Evolutionary conservation across 2,797 vertebrate genomes (phyloP).

Genomic region (Falco novaeseelandiae): DNA sequence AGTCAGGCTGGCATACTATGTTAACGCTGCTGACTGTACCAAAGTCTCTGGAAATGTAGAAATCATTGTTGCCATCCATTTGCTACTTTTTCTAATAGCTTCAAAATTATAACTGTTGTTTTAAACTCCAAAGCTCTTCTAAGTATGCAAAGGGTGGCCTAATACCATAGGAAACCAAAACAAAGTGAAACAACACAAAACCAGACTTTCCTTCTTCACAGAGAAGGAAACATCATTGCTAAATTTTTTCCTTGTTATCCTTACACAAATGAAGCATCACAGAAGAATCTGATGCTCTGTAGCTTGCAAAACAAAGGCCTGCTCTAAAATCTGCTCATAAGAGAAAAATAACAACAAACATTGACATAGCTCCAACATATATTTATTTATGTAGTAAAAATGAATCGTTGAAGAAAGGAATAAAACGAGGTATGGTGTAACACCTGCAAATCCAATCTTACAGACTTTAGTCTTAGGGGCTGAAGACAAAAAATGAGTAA

Average conservation of each 20-base stretch:
- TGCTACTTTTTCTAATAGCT: not conserved
- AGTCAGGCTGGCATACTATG: not conserved
- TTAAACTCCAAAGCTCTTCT: not conserved
- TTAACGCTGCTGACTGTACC: not conserved
- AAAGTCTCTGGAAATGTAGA: not conserved
- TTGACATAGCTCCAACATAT: not conserved
- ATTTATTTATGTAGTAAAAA: not conserved
- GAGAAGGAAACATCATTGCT: not conserved
- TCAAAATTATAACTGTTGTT: not conserved
- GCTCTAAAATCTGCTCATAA: not conserved
- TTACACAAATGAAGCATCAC: not conserved
- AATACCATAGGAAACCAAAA: not conserved
- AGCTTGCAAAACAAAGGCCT: not conserved
- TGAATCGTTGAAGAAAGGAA: not conserved
- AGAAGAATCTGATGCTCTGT: not conserved
- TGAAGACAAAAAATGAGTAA: not conserved
- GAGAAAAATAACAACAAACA: not conserved
- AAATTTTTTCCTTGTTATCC: not conserved
- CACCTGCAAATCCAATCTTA: not conserved
- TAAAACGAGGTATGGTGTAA: not conserved
- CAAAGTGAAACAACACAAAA: not conserved
- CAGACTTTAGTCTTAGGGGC: not conserved
- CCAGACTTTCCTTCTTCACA: too few species aligned
- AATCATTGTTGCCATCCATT: not conserved
- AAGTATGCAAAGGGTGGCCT: not conserved